A percentile compares a stretch with the other conserved stretches of the same genome.
These are phyloP conservation scores for Zaprionus kolodkinae DNA, from an alignment of 1,140 invertebrate species.

Conservation along the genomic window DNA sequence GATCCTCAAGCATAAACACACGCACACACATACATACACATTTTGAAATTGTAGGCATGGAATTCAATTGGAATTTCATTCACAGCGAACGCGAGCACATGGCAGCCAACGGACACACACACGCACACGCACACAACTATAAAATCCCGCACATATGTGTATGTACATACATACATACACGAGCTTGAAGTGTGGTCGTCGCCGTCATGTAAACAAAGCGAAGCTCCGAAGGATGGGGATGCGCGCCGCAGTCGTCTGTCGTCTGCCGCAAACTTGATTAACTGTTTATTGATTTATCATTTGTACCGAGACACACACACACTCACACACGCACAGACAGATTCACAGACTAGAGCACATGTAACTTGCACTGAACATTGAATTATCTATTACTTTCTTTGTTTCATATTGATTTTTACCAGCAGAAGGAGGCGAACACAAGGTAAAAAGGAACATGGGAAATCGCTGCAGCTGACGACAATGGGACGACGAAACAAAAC, in stretches of 20 bases:
- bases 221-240: conserved; percentile 13
- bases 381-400: conserved; percentile 38
- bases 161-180: conserved; percentile 4
- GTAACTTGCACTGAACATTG: conserved; percentile 17
- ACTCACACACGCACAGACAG: background rate
- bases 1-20: background rate
- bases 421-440: conserved; percentile 18
- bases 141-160: background rate
- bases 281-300: conserved; percentile 65
- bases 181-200: background rate
- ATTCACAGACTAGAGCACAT: conserved; percentile 45
- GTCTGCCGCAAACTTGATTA: conserved; percentile 55
- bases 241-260: background rate
- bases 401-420: conserved; percentile 76
- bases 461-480: conserved; percentile 22
- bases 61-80: conserved; percentile 36
- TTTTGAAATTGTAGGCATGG: background rate
- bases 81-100: conserved; percentile 16
- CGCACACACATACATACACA: background rate
- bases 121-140: too few species aligned
- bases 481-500: background rate
- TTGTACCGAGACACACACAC: conserved; percentile 10
- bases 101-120: background rate
- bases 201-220: conserved; percentile 49
- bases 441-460: conserved; percentile 24